phyloP scores from a whole-genome alignment of 2,113 vertebrate species.

The Hemiprocne comata region DNA sequence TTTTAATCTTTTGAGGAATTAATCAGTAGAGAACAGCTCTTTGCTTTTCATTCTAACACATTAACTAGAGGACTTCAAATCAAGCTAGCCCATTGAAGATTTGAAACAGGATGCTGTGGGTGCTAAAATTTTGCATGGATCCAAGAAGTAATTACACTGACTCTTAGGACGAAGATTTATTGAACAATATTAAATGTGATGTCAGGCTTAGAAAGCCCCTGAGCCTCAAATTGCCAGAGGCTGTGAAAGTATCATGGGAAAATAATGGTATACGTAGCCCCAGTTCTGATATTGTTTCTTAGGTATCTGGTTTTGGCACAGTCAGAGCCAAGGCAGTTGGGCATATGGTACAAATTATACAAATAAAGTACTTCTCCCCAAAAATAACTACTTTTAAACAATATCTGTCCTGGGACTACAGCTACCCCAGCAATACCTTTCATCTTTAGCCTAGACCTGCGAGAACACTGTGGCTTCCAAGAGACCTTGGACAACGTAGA shows the following conservation, averaged over 20 bases:
- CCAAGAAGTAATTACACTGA: background rate
- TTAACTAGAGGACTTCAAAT: background rate
- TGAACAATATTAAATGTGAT: background rate
- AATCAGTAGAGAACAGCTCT: background rate
- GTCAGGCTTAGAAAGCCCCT: background rate
- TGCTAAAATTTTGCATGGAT: background rate
- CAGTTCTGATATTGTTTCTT: background rate
- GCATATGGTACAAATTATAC: background rate
- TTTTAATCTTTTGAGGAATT: background rate
- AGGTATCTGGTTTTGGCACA: background rate
- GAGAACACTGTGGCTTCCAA: background rate
- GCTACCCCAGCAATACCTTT: background rate
- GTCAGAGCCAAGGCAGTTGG: background rate
- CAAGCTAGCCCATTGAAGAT: background rate
- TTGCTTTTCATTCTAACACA: background rate
- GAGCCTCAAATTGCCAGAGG: background rate
- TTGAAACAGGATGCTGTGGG: background rate
- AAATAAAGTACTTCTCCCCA: background rate
- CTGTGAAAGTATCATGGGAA: background rate
- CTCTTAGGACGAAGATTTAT: background rate
- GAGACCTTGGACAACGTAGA: background rate
- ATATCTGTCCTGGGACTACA: background rate
- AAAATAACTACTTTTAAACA: background rate
- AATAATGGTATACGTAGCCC: background rate
- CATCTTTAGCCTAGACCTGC: background rate